These are phyloP conservation scores for Mimas tiliae DNA, from an alignment of 2,888 invertebrate genomes.

Conservation along the genomic window DNA sequence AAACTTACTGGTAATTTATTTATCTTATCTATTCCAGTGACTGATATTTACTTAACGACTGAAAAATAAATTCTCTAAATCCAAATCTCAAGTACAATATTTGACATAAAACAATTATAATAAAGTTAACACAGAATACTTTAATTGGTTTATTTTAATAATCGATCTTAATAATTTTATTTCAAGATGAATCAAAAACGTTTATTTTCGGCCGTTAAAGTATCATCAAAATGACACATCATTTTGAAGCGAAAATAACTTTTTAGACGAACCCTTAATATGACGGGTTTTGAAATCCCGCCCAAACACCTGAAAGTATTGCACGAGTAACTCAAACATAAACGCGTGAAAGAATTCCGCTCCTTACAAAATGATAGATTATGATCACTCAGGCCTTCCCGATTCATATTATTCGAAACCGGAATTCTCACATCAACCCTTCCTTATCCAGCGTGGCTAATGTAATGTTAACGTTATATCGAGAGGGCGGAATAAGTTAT, in stretches of 20 bases:
- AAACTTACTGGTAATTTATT: too few relatives aligned
- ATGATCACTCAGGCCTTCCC: constrained; percentile 10
- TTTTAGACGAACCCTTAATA: neutral
- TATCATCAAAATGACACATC: too few relatives aligned
- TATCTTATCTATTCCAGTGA: too few relatives aligned
- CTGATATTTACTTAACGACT: too few relatives aligned
- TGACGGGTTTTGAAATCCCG: neutral
- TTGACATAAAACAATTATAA: too few relatives aligned
- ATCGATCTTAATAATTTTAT: too few relatives aligned
- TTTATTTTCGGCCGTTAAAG: too few relatives aligned
- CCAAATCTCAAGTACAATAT: too few relatives aligned
- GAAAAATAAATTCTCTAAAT: too few relatives aligned
- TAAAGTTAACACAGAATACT: too few relatives aligned
- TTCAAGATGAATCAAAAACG: too few relatives aligned
- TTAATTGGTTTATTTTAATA: too few relatives aligned
- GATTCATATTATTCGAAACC: constrained; percentile 9
- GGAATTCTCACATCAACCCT: constrained; percentile 16
- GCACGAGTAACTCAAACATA: neutral
- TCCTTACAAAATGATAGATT: constrained; percentile 10
- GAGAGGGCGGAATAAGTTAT: neutral
- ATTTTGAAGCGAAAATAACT: neutral
- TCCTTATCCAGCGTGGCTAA: constrained; percentile 14
- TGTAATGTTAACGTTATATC: neutral
- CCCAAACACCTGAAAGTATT: neutral
- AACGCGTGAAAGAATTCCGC: neutral